Evolutionary conservation across 1,140 invertebrate genomes (phyloP), one percentile per base, ranked within the genome.

Genomic region (Armadillidium nasatum): DNA sequence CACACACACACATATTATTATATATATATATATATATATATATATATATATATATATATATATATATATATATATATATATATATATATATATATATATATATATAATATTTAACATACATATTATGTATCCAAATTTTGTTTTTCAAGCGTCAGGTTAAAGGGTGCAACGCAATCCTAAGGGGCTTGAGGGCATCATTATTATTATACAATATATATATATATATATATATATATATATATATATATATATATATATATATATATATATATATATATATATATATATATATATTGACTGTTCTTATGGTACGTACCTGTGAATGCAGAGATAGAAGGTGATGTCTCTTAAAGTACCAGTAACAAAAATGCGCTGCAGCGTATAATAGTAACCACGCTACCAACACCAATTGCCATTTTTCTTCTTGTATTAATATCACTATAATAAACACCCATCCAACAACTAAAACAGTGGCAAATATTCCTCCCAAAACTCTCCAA

Each of bases 331-430:
- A 66, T 67, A 22, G 67, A 3, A 46, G 50, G 22, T 46, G 54
- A 54, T 76, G 67, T 19, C 74, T 68, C 33, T 71, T 44, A 44
- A 22, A 76, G 68, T 71, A 76, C 74, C 74, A 76, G 68, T 76
- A 76, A 67, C 74, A 76, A 66, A 71, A 76, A 46, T 76, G 74
- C 9, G 46, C 74, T 10, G 74, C 68, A 0, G 74, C 67, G 69
- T 76, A 76, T 21, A 76, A 54, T 6, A 76, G 74, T 11, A 76
- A 66, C 74, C 74, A 76, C 4, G 67, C 74, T 6, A 76, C 33
- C 11, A 76, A 22, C 7, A 76, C 74, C 67, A 76, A 44, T 66
- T 76, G 74, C 74, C 74, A 76, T n/a, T 71, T 71, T 71, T 76
- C 74, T 44, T 76, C 67, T 15, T 44, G 67, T 21, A 76, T 76